Evolutionary conservation across 2,797 vertebrate genomes (phyloP).

Genomic region (Squalus acanthias): DNA sequence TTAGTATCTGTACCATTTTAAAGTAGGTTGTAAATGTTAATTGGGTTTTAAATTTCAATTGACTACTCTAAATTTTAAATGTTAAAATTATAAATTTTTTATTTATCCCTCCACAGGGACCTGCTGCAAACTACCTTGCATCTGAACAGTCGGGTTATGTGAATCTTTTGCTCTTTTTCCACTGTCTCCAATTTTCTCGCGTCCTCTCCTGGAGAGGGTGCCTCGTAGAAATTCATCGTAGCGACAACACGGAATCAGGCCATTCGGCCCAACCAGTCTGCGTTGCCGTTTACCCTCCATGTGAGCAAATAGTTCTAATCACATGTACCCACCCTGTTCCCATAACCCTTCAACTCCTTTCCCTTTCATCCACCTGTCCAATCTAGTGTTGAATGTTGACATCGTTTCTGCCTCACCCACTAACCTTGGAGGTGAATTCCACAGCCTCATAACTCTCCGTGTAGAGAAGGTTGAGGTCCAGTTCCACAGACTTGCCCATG

Average conservation of each 20-base stretch:
- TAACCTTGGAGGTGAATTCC: not conserved
- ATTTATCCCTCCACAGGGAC: conserved; percentile 1
- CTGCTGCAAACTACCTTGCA: not conserved
- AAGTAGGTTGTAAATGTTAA: conserved; percentile 33
- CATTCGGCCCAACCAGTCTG: not conserved
- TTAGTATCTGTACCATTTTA: conserved; percentile 27
- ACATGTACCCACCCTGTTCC: not conserved
- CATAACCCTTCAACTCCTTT: not conserved
- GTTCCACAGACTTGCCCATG: not conserved
- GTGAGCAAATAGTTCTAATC: not conserved
- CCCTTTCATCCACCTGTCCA: not conserved
- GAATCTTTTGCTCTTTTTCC: not conserved
- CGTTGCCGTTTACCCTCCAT: not conserved
- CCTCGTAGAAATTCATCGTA: not conserved
- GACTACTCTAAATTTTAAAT: conserved; percentile 35
- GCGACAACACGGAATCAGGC: not conserved
- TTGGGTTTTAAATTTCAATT: conserved; percentile 36
- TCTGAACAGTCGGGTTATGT: not conserved
- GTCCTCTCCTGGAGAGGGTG: not conserved
- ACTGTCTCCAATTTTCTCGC: not conserved
- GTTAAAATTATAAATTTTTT: conserved; percentile 32
- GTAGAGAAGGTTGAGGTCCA: not conserved
- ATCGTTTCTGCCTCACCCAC: not conserved
- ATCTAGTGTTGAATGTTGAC: no score
- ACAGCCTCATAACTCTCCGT: not conserved